A percentile compares a stretch with the other conserved stretches of the same genome.
These are phyloP conservation scores for Brachypodius melanocephalos DNA, from an alignment of 2,113 vertebrate species.

Conservation along the genomic window DNA sequence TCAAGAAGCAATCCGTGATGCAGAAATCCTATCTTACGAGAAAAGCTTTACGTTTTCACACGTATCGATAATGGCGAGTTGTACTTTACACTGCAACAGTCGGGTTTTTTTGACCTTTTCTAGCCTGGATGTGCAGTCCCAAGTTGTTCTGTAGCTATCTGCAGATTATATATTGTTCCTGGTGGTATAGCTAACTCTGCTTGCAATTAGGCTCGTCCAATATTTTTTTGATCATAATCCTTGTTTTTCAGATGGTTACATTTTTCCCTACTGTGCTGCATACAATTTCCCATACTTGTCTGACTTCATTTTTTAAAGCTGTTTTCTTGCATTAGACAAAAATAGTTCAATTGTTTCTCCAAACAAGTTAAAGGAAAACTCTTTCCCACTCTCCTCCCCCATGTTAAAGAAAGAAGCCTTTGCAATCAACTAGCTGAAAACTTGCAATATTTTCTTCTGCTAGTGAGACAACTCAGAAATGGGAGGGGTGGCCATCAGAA, in stretches of 20 bases:
- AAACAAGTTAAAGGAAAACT: background rate
- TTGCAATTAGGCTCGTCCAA: background rate
- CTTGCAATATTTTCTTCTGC: background rate
- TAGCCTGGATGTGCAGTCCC: background rate
- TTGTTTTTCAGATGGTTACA: background rate
- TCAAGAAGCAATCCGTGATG: background rate
- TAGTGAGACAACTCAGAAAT: background rate
- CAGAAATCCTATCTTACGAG: background rate
- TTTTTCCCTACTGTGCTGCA: background rate
- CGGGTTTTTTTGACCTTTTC: background rate
- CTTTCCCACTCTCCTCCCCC: background rate
- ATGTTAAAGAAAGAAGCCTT: background rate
- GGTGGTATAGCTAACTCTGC: background rate
- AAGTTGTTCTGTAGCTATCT: background rate
- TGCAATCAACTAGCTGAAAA: background rate
- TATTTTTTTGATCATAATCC: background rate
- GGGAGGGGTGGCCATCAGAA: background rate
- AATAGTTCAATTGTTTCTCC: background rate
- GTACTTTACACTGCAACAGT: fast-evolving
- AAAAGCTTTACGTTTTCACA: background rate
- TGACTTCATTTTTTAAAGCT: background rate
- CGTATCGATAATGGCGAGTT: background rate
- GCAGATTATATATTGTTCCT: background rate
- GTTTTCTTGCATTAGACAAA: background rate
- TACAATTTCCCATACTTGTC: background rate